Evolutionary conservation across 2,113 vertebrate species (phyloP), one percentile per base, ranked within the genome.

Genomic region (Poecile atricapillus): DNA sequence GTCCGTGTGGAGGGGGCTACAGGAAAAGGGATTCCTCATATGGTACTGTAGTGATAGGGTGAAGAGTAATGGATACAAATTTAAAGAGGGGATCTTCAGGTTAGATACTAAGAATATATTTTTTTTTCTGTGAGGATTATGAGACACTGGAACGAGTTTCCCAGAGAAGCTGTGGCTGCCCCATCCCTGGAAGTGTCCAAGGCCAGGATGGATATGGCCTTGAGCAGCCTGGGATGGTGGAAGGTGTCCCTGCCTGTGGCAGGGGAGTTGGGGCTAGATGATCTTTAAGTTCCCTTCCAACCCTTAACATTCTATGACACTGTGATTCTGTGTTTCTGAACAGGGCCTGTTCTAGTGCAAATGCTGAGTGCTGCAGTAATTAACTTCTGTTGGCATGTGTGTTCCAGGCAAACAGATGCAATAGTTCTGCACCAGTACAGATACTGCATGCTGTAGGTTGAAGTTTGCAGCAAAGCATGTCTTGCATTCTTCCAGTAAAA

Each of bases 391-490:
- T 60, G 89, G 97, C 97, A 97, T 96, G 97, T 76, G 49, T 59
- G 69, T 89, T 75, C 68, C 80, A 64, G 65, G 49, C 43, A n/a
- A 63, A 62, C 20, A 21, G 91, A 84, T 84, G 44, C 33, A 31
- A 5, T 10, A 75, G 89, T 56, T 86, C 95, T 97, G 96, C 92
- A 85, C 95, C 91, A 82, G 94, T 87, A 79, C 96, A 95, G 96
- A 89, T 47, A 25, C 2, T 97, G 98, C 98, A 98, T 98, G 98
- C 94, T 65, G 33, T 58, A 96, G 88, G 91, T 65, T 56, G 68
- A 77, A 88, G 86, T 95, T 81, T 91, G 96, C 95, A 97, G 94
- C 96, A 53, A 78, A 97, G 98, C 98, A 98, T 97, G 98, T 96
- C 94, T 95, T 97, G 98, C 97, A 97, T 97, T 96, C 77, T 85